These are phyloP conservation scores for Melikaiella ostensackeni DNA, from an alignment of 2,888 invertebrate species.

Conservation along the genomic window DNA sequence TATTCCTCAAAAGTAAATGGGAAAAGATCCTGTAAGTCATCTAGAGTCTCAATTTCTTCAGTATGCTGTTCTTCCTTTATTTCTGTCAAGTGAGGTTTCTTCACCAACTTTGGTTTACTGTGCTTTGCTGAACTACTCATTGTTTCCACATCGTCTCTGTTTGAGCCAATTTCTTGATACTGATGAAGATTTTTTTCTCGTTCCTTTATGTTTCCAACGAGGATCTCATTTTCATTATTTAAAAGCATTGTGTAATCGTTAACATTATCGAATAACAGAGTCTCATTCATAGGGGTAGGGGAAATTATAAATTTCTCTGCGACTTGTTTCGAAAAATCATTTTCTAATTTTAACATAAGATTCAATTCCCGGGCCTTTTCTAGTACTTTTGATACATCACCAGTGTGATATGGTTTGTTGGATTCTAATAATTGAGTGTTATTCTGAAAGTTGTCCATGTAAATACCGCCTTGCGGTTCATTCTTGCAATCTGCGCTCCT, in stretches of 20 bases:
- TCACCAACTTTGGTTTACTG: background rate
- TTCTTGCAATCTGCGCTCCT: background rate
- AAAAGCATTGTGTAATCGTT: conserved; percentile 48
- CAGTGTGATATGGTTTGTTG: background rate
- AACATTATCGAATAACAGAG: conserved; percentile 16
- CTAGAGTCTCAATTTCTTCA: conserved; percentile 45
- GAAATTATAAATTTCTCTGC: background rate
- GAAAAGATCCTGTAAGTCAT: conserved; percentile 55
- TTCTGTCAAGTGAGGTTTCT: background rate
- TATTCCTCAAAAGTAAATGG: conserved; percentile 55
- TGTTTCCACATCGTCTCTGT: background rate
- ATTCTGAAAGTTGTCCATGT: background rate
- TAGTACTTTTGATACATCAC: background rate
- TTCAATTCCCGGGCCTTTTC: background rate
- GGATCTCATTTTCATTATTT: conserved; percentile 32
- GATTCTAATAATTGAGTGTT: background rate
- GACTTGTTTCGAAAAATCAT: background rate
- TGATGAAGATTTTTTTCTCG: conserved; percentile 51
- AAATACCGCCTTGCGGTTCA: background rate
- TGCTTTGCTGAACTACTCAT: background rate
- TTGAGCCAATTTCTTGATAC: conserved; percentile 58
- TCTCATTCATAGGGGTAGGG: background rate
- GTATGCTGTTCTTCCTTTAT: background rate
- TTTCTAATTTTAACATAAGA: background rate
- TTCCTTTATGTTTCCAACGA: conserved; percentile 41